These are phyloP conservation scores for Aviceda subcristata DNA, from an alignment of 2,113 vertebrate species.

Conservation along the genomic window DNA sequence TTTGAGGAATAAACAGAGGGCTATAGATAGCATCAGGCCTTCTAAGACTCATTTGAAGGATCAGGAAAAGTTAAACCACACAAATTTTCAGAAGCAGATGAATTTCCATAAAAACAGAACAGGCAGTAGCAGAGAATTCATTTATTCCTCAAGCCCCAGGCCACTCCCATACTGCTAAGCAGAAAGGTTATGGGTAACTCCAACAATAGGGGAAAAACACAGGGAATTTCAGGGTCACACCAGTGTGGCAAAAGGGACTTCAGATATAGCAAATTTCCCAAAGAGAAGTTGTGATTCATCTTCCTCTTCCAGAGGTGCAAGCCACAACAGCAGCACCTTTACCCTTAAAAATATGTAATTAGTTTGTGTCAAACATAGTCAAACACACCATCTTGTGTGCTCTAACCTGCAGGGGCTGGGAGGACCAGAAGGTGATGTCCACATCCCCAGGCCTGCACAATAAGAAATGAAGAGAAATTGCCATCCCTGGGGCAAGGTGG, in stretches of 20 bases:
- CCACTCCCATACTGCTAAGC: neutral
- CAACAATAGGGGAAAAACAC: neutral
- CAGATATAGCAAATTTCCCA: neutral
- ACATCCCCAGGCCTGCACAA: neutral
- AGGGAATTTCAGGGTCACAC: neutral
- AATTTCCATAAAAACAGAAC: neutral
- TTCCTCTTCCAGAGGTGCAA: neutral
- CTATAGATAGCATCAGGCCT: slow-evolving; percentile 10
- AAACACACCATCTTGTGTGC: neutral
- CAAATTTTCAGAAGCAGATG: neutral
- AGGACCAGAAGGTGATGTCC: neutral
- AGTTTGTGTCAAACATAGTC: neutral
- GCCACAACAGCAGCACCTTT: neutral
- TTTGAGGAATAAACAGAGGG: neutral
- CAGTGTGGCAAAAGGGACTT: neutral
- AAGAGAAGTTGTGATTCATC: neutral
- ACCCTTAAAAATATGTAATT: neutral
- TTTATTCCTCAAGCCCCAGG: neutral
- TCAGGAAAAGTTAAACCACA: neutral
- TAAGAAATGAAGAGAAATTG: neutral
- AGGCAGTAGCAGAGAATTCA: neutral
- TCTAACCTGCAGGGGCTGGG: neutral
- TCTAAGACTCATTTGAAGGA: neutral
- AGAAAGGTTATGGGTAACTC: neutral
- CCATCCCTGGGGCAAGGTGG: neutral